phyloP scores from a whole-genome alignment of 2,888 invertebrate genomes.

The Cantharis lateralis region DNA sequence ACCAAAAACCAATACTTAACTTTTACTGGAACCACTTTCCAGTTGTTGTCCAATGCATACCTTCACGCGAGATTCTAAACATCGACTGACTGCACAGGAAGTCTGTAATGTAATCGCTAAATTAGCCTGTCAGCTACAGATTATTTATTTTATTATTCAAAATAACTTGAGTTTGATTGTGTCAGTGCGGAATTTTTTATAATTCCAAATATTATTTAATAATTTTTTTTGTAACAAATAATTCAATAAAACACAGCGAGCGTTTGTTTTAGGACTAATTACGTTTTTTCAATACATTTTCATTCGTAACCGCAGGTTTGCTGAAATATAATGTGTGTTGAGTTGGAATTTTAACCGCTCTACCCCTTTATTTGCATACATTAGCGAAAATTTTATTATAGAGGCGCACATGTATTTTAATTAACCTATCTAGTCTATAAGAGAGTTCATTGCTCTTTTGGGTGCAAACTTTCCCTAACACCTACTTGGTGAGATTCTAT shows the following conservation, averaged over 20 bases:
- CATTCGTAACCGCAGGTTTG: neutral
- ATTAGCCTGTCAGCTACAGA: neutral
- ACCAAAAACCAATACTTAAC: neutral
- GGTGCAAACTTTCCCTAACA: neutral
- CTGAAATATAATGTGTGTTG: neutral
- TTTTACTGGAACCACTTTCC: neutral
- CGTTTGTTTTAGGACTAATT: neutral
- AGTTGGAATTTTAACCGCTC: neutral
- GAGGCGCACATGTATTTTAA: neutral
- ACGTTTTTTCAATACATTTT: neutral
- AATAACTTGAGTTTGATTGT: neutral
- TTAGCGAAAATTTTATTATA: neutral
- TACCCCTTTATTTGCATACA: neutral
- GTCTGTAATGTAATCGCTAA: neutral
- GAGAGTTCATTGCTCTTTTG: neutral
- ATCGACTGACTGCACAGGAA: neutral
- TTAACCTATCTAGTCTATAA: neutral
- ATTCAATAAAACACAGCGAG: neutral
- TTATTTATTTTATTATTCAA: neutral
- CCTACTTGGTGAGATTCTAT: neutral
- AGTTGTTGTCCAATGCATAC: neutral
- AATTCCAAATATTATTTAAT: neutral
- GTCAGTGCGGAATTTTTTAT: neutral
- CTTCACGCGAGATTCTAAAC: neutral
- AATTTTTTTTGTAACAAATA: neutral